phyloP scores from a whole-genome alignment of 2,888 invertebrate genomes.

The Metellina segmentata region DNA sequence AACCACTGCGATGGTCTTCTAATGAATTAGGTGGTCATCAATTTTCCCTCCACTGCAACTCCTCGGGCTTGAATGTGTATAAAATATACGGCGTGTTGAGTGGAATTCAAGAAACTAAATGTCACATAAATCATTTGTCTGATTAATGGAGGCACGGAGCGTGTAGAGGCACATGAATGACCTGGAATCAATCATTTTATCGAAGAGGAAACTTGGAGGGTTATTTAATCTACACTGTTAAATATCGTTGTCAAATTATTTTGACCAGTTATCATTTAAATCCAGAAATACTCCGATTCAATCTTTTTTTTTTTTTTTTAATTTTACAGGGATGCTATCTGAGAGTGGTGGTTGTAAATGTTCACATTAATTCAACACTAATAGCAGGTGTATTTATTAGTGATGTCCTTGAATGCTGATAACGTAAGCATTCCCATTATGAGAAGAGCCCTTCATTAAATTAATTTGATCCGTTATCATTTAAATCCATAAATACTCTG shows the following conservation, averaged over 20 bases:
- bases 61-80: not conserved
- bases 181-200: not conserved
- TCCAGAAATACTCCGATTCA: no score
- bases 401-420: no score
- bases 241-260: not conserved
- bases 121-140: slow-evolving; percentile 32
- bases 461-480: no score
- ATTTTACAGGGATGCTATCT: no score
- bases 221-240: not conserved
- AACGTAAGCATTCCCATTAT: no score
- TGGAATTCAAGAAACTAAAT: slow-evolving; percentile 34
- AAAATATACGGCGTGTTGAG: slow-evolving; percentile 11
- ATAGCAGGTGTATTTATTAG: no score
- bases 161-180: not conserved
- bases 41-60: not conserved
- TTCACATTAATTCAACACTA: no score
- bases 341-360: no score
- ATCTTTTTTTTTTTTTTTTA: no score
- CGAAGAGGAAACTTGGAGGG: not conserved
- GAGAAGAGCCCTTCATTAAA: no score
- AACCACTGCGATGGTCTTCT: slow-evolving; percentile 24
- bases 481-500: no score
- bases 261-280: not conserved
- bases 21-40: slow-evolving; percentile 59
- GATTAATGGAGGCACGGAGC: slow-evolving; percentile 25